Conservation (phyloP, 2,888 invertebrate genomes). For the Hemistola chrysoprasaria region DNA sequence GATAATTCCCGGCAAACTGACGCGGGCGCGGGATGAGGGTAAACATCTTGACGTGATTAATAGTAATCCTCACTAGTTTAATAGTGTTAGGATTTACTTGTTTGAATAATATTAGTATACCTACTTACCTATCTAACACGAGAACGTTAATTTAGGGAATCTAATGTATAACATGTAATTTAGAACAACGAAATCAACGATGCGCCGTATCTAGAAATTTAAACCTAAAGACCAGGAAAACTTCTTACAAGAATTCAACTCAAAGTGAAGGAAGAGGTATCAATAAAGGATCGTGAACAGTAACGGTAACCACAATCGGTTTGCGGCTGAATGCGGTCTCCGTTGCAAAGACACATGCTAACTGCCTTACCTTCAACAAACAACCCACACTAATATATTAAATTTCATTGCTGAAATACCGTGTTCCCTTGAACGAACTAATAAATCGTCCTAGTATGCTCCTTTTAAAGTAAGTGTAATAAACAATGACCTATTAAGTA, state of each 20-base stretch:
- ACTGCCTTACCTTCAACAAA: constrained; percentile 3
- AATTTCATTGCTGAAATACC: too few species aligned
- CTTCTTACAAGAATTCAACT: too few species aligned
- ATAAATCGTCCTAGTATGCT: too few species aligned
- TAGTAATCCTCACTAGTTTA: constrained; percentile 75
- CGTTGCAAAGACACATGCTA: constrained; percentile 22
- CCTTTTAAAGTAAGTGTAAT: too few species aligned
- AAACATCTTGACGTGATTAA: constrained; percentile 79
- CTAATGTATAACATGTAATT: too few species aligned
- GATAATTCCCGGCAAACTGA: constrained; percentile 71
- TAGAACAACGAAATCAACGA: too few species aligned
- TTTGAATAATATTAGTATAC: constrained; percentile 62
- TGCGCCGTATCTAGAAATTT: too few species aligned
- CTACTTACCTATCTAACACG: constrained; percentile 39
- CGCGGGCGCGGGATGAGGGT: constrained; percentile 73
- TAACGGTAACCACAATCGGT: constrained; percentile 38
- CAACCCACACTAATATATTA: neutral
- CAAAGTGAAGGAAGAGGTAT: too few species aligned
- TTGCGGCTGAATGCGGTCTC: constrained; percentile 33
- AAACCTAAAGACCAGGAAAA: too few species aligned
- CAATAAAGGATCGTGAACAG: constrained; percentile 34
- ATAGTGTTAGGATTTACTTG: constrained; percentile 70
- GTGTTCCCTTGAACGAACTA: too few species aligned
- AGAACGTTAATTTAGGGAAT: constrained; percentile 49
- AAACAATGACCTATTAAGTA: too few species aligned